Evolutionary conservation across 2,797 vertebrate species (phyloP).

Genomic region (Sebastes reedi): DNA sequence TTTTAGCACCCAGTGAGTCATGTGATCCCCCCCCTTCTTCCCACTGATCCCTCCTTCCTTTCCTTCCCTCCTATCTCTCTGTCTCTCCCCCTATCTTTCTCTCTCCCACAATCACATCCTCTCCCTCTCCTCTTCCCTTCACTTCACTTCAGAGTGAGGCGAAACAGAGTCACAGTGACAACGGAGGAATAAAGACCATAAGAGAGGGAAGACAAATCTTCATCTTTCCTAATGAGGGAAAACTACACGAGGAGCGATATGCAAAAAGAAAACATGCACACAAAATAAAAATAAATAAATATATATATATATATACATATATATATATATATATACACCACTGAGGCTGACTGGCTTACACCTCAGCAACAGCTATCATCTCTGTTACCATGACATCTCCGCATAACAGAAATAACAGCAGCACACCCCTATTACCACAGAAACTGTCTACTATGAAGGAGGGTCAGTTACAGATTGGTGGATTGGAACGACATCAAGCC

Average conservation of each 20-base stretch:
- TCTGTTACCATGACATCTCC: conserved; percentile 46
- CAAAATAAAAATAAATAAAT: background rate
- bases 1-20: conserved; percentile 82
- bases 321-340: background rate
- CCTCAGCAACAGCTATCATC: conserved; percentile 23
- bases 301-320: background rate
- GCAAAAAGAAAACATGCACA: background rate
- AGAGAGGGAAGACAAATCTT: conserved; percentile 3
- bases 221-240: conserved; percentile 22
- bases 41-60: conserved; percentile 56
- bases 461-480: background rate
- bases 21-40: conserved; percentile 69
- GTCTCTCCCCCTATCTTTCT: conserved; percentile 26
- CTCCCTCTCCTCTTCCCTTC: conserved; percentile 12
- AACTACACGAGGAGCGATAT: background rate
- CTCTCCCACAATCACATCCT: conserved; percentile 15
- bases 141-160: conserved; percentile 21
- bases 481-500: background rate
- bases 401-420: conserved; percentile 27
- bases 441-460: background rate
- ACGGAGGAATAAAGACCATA: background rate
- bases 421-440: conserved; percentile 1
- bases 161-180: conserved; percentile 26
- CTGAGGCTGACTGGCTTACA: background rate
- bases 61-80: conserved; percentile 27